These are phyloP conservation scores for Mesorhabditis sp. DNA, from an alignment of 2,888 invertebrate genomes.

Conservation along the genomic window DNA sequence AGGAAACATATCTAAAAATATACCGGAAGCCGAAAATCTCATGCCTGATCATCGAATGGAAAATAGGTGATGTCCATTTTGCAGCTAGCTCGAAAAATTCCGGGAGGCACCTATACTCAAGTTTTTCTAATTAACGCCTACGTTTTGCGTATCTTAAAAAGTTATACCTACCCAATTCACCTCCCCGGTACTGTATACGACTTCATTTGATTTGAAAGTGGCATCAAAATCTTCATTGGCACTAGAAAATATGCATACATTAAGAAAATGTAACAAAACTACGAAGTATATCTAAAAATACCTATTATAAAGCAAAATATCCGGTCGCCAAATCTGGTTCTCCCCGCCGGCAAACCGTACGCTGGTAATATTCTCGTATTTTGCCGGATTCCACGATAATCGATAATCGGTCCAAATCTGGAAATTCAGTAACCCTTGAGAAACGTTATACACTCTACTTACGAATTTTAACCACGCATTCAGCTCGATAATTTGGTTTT, in stretches of 20 bases:
- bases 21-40: conserved; percentile 21
- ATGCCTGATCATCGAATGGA: conserved; percentile 48
- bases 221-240: conserved; percentile 49
- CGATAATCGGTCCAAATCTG: conserved; percentile 45
- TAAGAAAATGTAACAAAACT: too few species aligned
- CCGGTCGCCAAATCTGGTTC: conserved; percentile 48
- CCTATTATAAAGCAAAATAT: conserved; percentile 49
- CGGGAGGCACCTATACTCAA: background rate
- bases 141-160: background rate
- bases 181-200: conserved; percentile 47
- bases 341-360: conserved; percentile 43
- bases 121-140: background rate
- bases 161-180: conserved; percentile 44
- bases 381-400: conserved; percentile 41
- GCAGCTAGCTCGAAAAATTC: conserved; percentile 39
- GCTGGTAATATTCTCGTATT: conserved; percentile 45
- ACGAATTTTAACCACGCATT: conserved; percentile 52
- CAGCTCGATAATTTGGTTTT: conserved; percentile 49
- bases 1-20: background rate
- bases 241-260: conserved; percentile 17
- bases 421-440: background rate
- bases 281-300: background rate
- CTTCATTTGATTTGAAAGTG: conserved; percentile 45
- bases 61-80: conserved; percentile 49
- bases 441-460: background rate